Conservation (phyloP, 2,797 vertebrate genomes). For the Anableps anableps region DNA sequence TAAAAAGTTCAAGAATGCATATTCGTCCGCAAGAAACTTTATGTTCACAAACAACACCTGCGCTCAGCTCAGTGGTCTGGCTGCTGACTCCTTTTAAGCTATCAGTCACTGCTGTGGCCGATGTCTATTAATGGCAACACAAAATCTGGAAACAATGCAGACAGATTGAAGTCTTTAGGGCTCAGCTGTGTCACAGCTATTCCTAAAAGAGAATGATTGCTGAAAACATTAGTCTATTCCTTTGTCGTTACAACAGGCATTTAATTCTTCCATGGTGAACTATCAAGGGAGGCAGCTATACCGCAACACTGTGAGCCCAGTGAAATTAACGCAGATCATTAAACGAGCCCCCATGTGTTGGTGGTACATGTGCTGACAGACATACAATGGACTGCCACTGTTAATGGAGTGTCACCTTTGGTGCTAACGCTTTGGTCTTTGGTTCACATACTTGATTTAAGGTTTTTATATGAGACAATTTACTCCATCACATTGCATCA, state of each 20-base stretch:
- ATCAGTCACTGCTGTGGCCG: slow-evolving; percentile 2
- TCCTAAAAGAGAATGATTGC: slow-evolving; percentile 55
- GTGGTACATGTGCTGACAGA: slow-evolving; percentile 26
- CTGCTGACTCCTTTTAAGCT: not conserved
- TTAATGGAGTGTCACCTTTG: slow-evolving; percentile 21
- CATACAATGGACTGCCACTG: slow-evolving; percentile 23
- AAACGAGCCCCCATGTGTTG: slow-evolving; percentile 36
- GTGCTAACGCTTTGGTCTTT: slow-evolving; percentile 11
- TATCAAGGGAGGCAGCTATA: slow-evolving; percentile 35
- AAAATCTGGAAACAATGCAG: slow-evolving; percentile 29
- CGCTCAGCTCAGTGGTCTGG: not conserved
- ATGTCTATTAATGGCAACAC: slow-evolving; percentile 41
- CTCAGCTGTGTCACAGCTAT: slow-evolving; percentile 62
- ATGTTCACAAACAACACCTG: not conserved
- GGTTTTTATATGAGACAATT: not conserved
- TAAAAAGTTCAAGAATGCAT: not conserved
- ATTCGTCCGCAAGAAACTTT: not conserved
- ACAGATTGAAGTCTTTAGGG: slow-evolving; percentile 52
- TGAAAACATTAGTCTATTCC: too few relatives aligned
- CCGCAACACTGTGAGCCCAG: slow-evolving; percentile 26
- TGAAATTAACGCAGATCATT: slow-evolving; percentile 71
- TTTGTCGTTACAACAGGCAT: slow-evolving; percentile 37
- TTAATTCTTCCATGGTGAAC: slow-evolving; percentile 49
- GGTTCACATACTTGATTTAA: slow-evolving; percentile 4
- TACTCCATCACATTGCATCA: not conserved